These are phyloP conservation scores for Pangasianodon hypophthalmus DNA, from an alignment of 2,113 vertebrate genomes.

Conservation along the genomic window DNA sequence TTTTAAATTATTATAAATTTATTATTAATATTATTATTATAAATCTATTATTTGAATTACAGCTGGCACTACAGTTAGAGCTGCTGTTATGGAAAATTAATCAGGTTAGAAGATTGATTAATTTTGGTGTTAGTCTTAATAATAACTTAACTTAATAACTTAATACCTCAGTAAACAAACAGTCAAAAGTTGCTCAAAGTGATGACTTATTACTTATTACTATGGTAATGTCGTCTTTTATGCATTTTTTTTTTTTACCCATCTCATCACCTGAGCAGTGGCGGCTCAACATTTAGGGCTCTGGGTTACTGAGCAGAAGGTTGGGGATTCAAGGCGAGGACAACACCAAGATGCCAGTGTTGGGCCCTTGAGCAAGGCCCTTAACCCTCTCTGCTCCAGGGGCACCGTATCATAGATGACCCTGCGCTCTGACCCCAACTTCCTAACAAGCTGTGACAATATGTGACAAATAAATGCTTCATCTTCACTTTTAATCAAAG, in stretches of 20 bases:
- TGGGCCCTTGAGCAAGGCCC: background rate
- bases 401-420: background rate
- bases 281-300: background rate
- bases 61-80: background rate
- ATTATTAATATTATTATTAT: no score
- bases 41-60: background rate
- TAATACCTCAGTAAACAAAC: no score
- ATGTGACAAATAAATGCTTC: background rate
- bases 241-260: background rate
- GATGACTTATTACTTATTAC: background rate
- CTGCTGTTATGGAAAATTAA: background rate
- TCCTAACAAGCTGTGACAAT: background rate
- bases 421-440: background rate
- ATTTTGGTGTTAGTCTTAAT: background rate
- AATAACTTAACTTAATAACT: no score
- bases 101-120: background rate
- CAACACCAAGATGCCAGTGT: background rate
- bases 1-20: background rate
- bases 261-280: no score
- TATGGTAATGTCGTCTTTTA: background rate
- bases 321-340: background rate
- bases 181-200: background rate
- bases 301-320: background rate
- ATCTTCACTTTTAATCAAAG: background rate
- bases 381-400: background rate